phyloP scores from a whole-genome alignment of 2,797 vertebrate genomes.

The Epinephelus malabaricus region DNA sequence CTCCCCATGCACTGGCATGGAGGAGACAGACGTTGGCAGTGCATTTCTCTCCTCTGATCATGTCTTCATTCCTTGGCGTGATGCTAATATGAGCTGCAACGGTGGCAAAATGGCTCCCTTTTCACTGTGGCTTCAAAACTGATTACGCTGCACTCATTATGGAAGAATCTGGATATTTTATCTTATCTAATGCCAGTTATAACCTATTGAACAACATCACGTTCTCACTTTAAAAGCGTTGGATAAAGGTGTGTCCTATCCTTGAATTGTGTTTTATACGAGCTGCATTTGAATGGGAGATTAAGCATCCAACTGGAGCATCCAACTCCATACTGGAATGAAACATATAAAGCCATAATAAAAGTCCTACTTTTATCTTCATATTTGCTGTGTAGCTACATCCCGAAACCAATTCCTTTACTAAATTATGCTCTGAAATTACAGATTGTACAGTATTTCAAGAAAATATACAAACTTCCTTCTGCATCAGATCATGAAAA shows the following conservation, averaged over 20 bases:
- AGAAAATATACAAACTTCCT: background rate
- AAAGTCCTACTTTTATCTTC: background rate
- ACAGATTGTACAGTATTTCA: background rate
- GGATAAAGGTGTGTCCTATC: background rate
- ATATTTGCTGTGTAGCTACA: background rate
- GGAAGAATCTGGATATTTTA: slow-evolving; percentile 1
- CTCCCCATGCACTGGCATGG: slow-evolving; percentile 76
- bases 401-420: background rate
- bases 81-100: slow-evolving; percentile 57
- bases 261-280: background rate
- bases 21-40: slow-evolving; percentile 70
- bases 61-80: slow-evolving; percentile 75
- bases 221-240: background rate
- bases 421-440: background rate
- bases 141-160: slow-evolving; percentile 16
- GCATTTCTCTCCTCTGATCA: slow-evolving; percentile 71
- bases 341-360: background rate
- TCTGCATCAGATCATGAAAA: background rate
- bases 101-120: slow-evolving; percentile 59
- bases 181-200: background rate
- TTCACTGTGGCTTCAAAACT: slow-evolving; percentile 38
- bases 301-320: background rate
- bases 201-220: background rate
- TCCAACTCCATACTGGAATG: background rate
- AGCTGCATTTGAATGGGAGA: background rate